These are phyloP conservation scores for Triplophysa siluroides DNA, from an alignment of 2,113 vertebrate species.

Conservation along the genomic window DNA sequence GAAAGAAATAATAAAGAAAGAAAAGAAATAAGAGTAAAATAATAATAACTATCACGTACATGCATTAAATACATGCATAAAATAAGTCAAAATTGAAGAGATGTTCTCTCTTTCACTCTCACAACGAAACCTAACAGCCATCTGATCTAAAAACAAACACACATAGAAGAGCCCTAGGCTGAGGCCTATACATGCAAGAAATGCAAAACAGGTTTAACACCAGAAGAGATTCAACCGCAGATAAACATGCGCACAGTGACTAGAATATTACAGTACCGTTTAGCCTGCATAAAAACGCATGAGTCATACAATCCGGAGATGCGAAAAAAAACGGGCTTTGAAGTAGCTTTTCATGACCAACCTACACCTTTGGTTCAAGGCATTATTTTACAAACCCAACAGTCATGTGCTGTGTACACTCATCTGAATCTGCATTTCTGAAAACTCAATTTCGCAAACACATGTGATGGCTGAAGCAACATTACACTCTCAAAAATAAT, in stretches of 20 bases:
- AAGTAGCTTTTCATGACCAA: background rate
- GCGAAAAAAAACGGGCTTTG: background rate
- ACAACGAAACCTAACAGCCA: background rate
- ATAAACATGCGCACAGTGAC: constrained; percentile 11
- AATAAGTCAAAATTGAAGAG: background rate
- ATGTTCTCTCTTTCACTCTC: background rate
- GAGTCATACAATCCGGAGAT: constrained; percentile 39
- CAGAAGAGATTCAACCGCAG: constrained; percentile 18
- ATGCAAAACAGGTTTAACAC: constrained; percentile 18
- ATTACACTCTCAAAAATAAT: too few relatives aligned
- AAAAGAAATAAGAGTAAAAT: too few relatives aligned
- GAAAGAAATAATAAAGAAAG: too few relatives aligned
- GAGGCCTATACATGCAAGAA: background rate
- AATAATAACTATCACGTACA: too few relatives aligned
- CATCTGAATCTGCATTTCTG: background rate
- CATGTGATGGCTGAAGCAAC: too few relatives aligned
- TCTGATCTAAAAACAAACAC: constrained; percentile 11
- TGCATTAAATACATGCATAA: too few relatives aligned
- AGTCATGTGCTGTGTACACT: background rate
- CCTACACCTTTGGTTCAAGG: background rate
- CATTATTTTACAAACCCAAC: background rate
- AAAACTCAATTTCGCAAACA: too few relatives aligned
- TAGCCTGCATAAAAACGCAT: constrained; percentile 36
- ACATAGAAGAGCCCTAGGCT: background rate
- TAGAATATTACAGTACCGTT: background rate